Conservation (phyloP, 2,888 invertebrate species). For the Tanytarsus gracilentus region DNA sequence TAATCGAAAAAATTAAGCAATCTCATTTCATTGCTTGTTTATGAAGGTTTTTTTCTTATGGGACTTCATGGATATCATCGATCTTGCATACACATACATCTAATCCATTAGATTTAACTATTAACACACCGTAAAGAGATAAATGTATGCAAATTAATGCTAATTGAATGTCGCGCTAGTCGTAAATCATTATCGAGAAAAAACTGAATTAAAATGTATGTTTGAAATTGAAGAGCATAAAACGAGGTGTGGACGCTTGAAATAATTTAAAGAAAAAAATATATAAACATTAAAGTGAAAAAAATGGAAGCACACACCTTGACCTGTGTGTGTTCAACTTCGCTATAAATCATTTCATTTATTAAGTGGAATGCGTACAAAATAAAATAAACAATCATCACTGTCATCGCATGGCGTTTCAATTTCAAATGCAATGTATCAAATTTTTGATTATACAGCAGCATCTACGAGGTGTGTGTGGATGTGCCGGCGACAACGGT, state of each 20-base stretch:
- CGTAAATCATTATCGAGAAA: too few species aligned
- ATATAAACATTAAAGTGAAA: too few species aligned
- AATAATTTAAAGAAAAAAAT: too few species aligned
- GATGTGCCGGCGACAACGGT: not conserved
- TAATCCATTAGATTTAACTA: constrained; percentile 14
- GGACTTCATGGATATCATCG: not conserved
- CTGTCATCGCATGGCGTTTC: not conserved
- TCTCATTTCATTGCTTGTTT: constrained; percentile 24
- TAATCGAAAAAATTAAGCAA: constrained; percentile 27
- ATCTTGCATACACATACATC: constrained; percentile 2
- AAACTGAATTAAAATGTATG: too few species aligned
- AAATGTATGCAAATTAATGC: too few species aligned
- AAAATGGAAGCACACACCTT: too few species aligned
- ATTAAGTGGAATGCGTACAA: not conserved
- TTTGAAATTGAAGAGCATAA: too few species aligned
- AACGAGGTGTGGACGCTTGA: too few species aligned
- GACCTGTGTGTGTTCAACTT: too few species aligned
- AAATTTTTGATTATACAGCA: constrained; percentile 9
- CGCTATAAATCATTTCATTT: not conserved
- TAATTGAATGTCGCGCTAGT: too few species aligned
- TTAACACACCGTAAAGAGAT: too few species aligned
- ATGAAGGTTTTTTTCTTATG: constrained; percentile 8
- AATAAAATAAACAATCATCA: not conserved
- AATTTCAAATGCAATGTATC: constrained; percentile 13
- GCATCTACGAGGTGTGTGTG: not conserved